Evolutionary conservation across 2,797 vertebrate species (phyloP).

Genomic region (Lagocephalus sceleratus): DNA sequence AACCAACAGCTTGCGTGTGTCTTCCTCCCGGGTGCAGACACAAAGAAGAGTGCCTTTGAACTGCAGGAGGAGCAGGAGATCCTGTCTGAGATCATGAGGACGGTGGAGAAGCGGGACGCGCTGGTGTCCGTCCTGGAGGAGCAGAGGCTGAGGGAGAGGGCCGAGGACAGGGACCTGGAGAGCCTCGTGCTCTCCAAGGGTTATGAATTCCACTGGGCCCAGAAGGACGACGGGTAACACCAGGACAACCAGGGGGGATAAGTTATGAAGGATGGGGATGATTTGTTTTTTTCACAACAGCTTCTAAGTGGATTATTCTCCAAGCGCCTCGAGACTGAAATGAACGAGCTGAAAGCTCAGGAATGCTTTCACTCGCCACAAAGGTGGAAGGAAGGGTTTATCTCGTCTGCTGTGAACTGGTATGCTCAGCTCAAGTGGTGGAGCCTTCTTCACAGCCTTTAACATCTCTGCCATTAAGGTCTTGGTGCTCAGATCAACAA

Average conservation of each 20-base stretch:
- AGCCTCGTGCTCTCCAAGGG: conserved; percentile 72
- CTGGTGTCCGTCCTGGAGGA: conserved; percentile 84
- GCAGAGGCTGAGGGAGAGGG: conserved; percentile 82
- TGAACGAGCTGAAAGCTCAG: background rate
- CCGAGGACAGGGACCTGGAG: conserved; percentile 83
- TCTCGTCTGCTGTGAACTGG: background rate
- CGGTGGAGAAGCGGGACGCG: conserved; percentile 84
- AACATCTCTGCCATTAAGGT: conserved; percentile 13
- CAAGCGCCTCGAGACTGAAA: background rate
- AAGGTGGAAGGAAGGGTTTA: background rate
- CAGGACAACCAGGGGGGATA: conserved; percentile 24
- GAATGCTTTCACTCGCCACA: background rate
- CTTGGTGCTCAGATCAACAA: conserved; percentile 5
- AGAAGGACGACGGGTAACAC: conserved; percentile 37
- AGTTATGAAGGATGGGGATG: background rate
- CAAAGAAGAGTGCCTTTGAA: conserved; percentile 72
- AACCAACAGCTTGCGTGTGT: background rate
- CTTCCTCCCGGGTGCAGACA: conserved; percentile 56
- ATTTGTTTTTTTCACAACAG: background rate
- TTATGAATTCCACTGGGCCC: conserved; percentile 71
- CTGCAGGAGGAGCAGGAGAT: conserved; percentile 79
- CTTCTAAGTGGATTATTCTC: background rate
- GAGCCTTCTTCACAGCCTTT: conserved; percentile 5
- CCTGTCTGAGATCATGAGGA: conserved; percentile 85
- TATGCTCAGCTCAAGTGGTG: background rate